phyloP scores from a whole-genome alignment of 2,888 invertebrate species.

The Dryobotodes eremita region DNA sequence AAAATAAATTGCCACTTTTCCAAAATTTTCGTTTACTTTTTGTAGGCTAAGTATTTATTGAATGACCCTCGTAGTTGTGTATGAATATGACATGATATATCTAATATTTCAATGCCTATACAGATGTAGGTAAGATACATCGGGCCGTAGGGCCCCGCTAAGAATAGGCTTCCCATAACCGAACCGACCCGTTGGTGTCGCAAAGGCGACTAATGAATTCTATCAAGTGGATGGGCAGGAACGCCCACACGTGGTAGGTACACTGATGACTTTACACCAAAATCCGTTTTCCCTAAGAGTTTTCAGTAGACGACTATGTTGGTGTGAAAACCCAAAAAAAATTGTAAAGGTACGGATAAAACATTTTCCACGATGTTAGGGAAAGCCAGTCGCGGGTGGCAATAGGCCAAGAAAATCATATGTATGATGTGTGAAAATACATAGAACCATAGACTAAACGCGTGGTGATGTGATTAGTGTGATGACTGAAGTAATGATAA shows the following conservation, averaged over 20 bases:
- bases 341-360: background rate
- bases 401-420: conserved; percentile 17
- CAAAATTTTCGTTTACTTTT: too few species aligned
- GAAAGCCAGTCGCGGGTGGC: background rate
- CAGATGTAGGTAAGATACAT: conserved; percentile 11
- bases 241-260: conserved; percentile 37
- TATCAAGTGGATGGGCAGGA: conserved; percentile 57
- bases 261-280: conserved; percentile 47
- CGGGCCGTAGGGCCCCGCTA: conserved; percentile 35
- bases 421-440: background rate
- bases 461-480: background rate
- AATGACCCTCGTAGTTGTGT: too few species aligned
- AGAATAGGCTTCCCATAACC: conserved; percentile 53
- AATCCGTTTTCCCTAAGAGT: conserved; percentile 34
- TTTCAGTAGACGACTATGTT: conserved; percentile 16
- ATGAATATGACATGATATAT: background rate
- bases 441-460: background rate
- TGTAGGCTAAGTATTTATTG: too few species aligned
- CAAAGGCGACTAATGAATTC: conserved; percentile 58
- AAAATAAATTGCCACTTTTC: too few species aligned
- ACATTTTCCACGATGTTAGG: background rate
- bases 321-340: conserved; percentile 4
- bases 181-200: conserved; percentile 60
- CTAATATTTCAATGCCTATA: conserved; percentile 14
- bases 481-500: background rate